phyloP scores from a whole-genome alignment of 2,797 vertebrate genomes.

The Hippoglossus hippoglossus region DNA sequence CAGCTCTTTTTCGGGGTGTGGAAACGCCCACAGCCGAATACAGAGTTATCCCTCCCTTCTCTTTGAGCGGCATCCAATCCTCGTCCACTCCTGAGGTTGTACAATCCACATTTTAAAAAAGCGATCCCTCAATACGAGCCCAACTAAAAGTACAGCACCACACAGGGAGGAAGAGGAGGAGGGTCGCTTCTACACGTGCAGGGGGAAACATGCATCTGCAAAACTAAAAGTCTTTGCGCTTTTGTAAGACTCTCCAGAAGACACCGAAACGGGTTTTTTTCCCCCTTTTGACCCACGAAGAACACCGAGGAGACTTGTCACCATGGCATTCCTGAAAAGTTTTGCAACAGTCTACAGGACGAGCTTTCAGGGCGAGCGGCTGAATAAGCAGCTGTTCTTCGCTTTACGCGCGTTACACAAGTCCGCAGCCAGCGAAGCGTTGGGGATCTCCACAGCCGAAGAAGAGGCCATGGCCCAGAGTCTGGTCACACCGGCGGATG shows the following conservation, averaged over 20 bases:
- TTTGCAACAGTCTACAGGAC: constrained; percentile 60
- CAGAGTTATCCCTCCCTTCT: constrained; percentile 63
- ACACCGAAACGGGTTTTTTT: background rate
- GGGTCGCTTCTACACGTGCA: constrained; percentile 33
- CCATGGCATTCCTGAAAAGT: constrained; percentile 82
- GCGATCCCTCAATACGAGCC: constrained; percentile 13
- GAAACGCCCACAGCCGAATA: constrained; percentile 68
- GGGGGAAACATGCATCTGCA: constrained; percentile 11
- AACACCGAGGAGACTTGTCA: background rate
- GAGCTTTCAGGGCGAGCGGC: constrained; percentile 48
- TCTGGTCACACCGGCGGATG: constrained; percentile 35
- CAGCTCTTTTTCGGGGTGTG: constrained; percentile 18
- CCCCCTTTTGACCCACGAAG: background rate
- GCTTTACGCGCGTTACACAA: constrained; percentile 72
- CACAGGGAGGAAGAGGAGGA: background rate
- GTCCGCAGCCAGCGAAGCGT: constrained; percentile 66
- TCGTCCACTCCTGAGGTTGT: constrained; percentile 42
- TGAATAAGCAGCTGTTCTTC: constrained; percentile 52
- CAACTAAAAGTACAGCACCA: constrained; percentile 2
- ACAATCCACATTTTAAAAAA: constrained; percentile 65
- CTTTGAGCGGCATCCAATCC: constrained; percentile 66
- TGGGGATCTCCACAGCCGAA: constrained; percentile 61
- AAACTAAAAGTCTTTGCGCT: constrained; percentile 9
- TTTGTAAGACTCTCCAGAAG: constrained; percentile 4
- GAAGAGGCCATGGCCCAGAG: constrained; percentile 51